A percentile compares a stretch with the other conserved stretches of the same genome.
phyloP scores from a whole-genome alignment of 2,888 invertebrate species.

The Volucella inanis region DNA sequence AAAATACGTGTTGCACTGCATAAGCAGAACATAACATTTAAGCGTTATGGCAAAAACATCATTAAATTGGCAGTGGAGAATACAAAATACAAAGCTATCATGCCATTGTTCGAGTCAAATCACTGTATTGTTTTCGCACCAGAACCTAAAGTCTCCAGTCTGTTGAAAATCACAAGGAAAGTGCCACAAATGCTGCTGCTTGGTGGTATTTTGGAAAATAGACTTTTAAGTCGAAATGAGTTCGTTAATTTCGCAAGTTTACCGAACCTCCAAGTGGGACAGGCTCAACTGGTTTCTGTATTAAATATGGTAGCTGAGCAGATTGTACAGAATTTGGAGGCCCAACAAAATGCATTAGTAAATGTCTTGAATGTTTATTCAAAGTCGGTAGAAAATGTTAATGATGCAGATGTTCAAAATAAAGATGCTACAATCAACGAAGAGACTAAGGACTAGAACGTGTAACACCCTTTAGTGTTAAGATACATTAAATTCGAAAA shows the following conservation, averaged over 20 bases:
- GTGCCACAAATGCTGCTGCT: slow-evolving; percentile 88
- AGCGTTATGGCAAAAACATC: slow-evolving; percentile 87
- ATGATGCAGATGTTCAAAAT: background rate
- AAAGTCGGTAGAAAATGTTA: slow-evolving; percentile 3
- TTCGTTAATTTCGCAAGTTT: slow-evolving; percentile 87
- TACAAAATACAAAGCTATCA: slow-evolving; percentile 87
- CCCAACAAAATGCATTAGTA: slow-evolving; percentile 88
- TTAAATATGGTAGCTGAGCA: slow-evolving; percentile 87
- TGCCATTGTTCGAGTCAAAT: slow-evolving; percentile 86
- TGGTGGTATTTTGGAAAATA: slow-evolving; percentile 90
- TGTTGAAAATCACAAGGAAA: slow-evolving; percentile 88
- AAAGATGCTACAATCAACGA: background rate
- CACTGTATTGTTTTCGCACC: slow-evolving; percentile 89
- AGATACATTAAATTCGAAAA: background rate
- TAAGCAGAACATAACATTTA: slow-evolving; percentile 88
- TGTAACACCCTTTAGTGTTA: background rate
- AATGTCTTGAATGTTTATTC: slow-evolving; percentile 87
- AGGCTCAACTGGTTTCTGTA: slow-evolving; percentile 88
- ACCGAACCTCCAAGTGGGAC: slow-evolving; percentile 86
- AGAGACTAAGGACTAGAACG: slow-evolving; percentile 3
- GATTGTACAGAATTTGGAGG: slow-evolving; percentile 87
- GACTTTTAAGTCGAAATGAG: slow-evolving; percentile 88
- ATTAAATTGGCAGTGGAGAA: slow-evolving; percentile 86
- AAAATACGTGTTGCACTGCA: slow-evolving; percentile 86
- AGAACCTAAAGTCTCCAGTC: slow-evolving; percentile 85